Evolutionary conservation across 2,888 invertebrate genomes (phyloP).

Genomic region (Pocota personata): DNA sequence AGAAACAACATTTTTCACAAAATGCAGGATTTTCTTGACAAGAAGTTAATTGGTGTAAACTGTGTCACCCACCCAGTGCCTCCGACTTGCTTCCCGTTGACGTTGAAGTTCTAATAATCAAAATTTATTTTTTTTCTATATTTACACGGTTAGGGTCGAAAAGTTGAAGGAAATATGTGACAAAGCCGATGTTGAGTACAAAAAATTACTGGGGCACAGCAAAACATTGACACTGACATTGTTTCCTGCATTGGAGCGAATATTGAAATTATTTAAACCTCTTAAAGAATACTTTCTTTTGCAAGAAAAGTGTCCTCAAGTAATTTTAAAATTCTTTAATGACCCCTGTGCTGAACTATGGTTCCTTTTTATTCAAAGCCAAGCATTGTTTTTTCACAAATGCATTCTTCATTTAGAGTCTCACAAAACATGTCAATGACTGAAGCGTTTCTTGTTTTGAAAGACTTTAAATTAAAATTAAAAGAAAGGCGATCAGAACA

Average conservation of each 20-base stretch:
- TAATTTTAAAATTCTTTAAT: constrained; percentile 6
- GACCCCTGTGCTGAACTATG: constrained; percentile 26
- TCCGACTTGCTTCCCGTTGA: constrained; percentile 19
- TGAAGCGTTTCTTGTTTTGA: too few relatives aligned
- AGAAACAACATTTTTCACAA: too few relatives aligned
- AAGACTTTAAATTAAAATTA: too few relatives aligned
- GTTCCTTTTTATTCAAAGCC: constrained; percentile 26
- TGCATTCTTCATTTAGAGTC: constrained; percentile 7
- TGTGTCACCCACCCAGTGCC: not conserved
- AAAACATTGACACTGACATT: too few relatives aligned
- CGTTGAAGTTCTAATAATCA: constrained; percentile 31
- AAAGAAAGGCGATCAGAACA: too few relatives aligned
- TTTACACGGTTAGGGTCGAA: constrained; percentile 38
- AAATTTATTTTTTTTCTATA: constrained; percentile 47
- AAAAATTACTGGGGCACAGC: too few relatives aligned
- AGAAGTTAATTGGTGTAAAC: too few relatives aligned
- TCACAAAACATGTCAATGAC: too few relatives aligned
- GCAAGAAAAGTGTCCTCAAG: constrained; percentile 18
- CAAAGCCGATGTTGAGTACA: too few relatives aligned
- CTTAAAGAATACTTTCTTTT: constrained; percentile 20
- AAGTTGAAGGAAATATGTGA: too few relatives aligned
- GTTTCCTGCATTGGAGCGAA: too few relatives aligned
- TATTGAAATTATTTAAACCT: constrained; percentile 4
- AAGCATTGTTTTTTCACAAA: constrained; percentile 29
- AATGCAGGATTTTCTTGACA: too few relatives aligned